A percentile compares a stretch with the other conserved stretches of the same genome.
Evolutionary conservation across 1,140 invertebrate species (phyloP).

Genomic region (Epicauta chinensis): DNA sequence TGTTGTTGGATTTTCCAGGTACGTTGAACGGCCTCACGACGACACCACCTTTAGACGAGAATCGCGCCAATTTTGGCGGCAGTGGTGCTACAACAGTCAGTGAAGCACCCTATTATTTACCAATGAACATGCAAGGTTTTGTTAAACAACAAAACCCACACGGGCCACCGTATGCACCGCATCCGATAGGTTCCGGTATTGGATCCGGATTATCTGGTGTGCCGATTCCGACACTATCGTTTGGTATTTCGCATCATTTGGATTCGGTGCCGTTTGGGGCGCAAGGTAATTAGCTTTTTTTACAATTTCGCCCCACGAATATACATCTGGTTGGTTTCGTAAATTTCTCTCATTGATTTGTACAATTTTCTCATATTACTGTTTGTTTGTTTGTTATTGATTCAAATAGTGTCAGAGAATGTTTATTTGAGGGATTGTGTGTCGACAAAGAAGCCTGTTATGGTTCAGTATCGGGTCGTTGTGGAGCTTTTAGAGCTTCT

Average conservation of each 20-base stretch:
- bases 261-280: slow-evolving; percentile 45
- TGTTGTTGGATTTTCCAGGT: slow-evolving; percentile 25
- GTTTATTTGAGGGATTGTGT: slow-evolving; percentile 2
- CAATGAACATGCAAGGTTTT: slow-evolving; percentile 18
- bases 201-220: slow-evolving; percentile 34
- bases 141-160: slow-evolving; percentile 17
- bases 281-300: slow-evolving; percentile 45
- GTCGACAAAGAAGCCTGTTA: slow-evolving; percentile 9
- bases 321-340: no score
- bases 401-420: neutral
- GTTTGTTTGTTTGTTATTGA: no score
- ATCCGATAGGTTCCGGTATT: slow-evolving; percentile 23
- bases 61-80: neutral
- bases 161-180: slow-evolving; percentile 16
- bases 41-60: slow-evolving; percentile 17
- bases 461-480: slow-evolving; percentile 10
- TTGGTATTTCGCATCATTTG: slow-evolving; percentile 44
- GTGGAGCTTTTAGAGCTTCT: slow-evolving; percentile 9
- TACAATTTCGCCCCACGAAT: neutral
- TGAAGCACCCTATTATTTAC: slow-evolving; percentile 9
- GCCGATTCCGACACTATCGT: slow-evolving; percentile 37
- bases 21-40: slow-evolving; percentile 23
- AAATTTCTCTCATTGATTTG: no score
- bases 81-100: slow-evolving; percentile 4
- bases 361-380: no score